Conservation (phyloP, 2,113 vertebrate genomes). For the Cervus canadensis region DNA sequence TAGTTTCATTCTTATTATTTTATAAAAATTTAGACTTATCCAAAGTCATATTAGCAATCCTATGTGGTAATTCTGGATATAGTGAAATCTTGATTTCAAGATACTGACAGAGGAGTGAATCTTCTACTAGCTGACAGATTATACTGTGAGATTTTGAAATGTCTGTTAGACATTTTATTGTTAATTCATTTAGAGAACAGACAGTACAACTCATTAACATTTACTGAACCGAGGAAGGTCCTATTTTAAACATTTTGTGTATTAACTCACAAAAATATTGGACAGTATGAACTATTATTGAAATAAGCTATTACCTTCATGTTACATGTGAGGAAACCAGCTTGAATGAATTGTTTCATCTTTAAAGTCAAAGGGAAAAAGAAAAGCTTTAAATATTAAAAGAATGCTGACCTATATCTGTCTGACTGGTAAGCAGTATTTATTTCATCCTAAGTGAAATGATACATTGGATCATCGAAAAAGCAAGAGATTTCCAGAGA, state of each 20-base stretch:
- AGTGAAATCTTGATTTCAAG: neutral
- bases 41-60: neutral
- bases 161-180: neutral
- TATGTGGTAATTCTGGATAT: neutral
- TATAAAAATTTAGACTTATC: neutral
- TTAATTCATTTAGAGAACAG: constrained; percentile 24
- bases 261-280: neutral
- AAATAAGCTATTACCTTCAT: neutral
- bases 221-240: neutral
- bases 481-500: neutral
- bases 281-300: neutral
- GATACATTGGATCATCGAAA: neutral
- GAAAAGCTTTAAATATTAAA: neutral
- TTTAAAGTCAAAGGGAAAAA: neutral
- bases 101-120: neutral
- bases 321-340: neutral
- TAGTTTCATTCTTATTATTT: neutral
- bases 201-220: neutral
- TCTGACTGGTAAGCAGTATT: neutral
- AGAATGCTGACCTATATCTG: neutral
- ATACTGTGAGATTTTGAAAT: constrained; percentile 14
- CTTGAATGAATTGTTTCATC: neutral
- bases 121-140: neutral
- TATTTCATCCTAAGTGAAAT: neutral
- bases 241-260: neutral